These are phyloP conservation scores for Podotricha telesiphe DNA, from an alignment of 2,888 invertebrate species.

Conservation along the genomic window DNA sequence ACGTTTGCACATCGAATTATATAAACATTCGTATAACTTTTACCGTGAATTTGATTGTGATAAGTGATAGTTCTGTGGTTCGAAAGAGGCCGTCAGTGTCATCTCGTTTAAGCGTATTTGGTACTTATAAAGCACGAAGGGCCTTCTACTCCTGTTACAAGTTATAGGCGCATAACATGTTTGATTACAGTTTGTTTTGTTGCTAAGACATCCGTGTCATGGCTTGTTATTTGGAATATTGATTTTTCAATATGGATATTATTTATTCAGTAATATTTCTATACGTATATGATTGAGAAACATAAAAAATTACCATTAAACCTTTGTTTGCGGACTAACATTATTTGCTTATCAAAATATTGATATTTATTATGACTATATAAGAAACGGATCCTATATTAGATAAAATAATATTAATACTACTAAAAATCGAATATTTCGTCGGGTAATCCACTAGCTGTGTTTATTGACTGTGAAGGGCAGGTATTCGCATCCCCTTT, in stretches of 20 bases:
- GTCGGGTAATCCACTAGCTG: conserved; percentile 26
- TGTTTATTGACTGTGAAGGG: conserved; percentile 47
- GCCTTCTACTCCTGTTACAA: conserved; percentile 61
- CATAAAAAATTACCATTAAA: not conserved
- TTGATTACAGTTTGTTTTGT: conserved; percentile 78
- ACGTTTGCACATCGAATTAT: conserved; percentile 56
- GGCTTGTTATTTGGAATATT: conserved; percentile 41
- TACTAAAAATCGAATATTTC: conserved; percentile 8
- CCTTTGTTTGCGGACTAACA: not conserved
- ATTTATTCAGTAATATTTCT: not conserved
- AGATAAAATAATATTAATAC: conserved; percentile 6
- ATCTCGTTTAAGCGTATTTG: conserved; percentile 60
- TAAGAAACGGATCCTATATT: not conserved
- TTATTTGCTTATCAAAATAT: conserved; percentile 14
- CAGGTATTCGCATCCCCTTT: conserved; percentile 77
- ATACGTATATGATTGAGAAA: not conserved
- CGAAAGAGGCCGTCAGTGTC: conserved; percentile 53
- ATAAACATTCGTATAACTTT: conserved; percentile 61
- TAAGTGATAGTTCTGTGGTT: conserved; percentile 55
- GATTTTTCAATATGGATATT: conserved; percentile 7
- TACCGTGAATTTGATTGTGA: conserved; percentile 63
- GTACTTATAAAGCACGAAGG: conserved; percentile 57
- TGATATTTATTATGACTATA: conserved; percentile 7
- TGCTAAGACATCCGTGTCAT: conserved; percentile 75
- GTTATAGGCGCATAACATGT: conserved; percentile 73